These are phyloP conservation scores for Holothuria scabra DNA, from an alignment of 53 echinoderm and acorn worm species.

Conservation along the genomic window DNA sequence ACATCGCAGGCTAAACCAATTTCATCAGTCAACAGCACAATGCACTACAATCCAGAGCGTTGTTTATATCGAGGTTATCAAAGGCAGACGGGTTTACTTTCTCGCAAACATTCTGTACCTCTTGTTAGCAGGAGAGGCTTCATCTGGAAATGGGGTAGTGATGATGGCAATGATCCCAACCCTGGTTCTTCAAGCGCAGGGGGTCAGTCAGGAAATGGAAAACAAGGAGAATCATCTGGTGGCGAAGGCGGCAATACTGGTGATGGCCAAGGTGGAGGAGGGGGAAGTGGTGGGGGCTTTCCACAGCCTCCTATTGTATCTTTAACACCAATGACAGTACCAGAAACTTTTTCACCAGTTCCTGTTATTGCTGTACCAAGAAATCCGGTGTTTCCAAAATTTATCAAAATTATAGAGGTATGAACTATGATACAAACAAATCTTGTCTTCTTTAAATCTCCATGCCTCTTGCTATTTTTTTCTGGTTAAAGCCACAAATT, in stretches of 20 bases:
- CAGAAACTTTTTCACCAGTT: conserved; percentile 86
- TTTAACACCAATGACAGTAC: conserved; percentile 86
- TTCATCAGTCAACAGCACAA: too few relatives aligned
- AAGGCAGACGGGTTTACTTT: too few relatives aligned
- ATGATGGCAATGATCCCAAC: conserved; percentile 27
- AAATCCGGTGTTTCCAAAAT: conserved; percentile 98
- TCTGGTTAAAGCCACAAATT: too few relatives aligned
- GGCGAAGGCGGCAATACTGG: conserved; percentile 27
- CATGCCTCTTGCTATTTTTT: background rate
- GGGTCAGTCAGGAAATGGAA: conserved; percentile 37
- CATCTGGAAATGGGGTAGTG: conserved; percentile 68
- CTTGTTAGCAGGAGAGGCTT: background rate
- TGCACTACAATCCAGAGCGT: too few relatives aligned
- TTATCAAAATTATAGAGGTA: conserved; percentile 99
- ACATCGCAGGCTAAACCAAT: background rate
- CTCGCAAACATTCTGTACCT: too few relatives aligned
- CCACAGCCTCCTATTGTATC: conserved; percentile 69
- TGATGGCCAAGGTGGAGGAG: conserved; percentile 49
- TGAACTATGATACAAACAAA: too few relatives aligned
- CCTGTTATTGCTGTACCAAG: conserved; percentile 94
- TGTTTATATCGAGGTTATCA: too few relatives aligned
- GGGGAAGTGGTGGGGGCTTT: conserved; percentile 35
- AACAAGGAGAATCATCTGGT: conserved; percentile 12
- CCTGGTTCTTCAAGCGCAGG: conserved; percentile 19
- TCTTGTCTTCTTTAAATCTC: background rate